phyloP scores from a whole-genome alignment of 1,140 invertebrate genomes.

The Chrysoperla carnea region DNA sequence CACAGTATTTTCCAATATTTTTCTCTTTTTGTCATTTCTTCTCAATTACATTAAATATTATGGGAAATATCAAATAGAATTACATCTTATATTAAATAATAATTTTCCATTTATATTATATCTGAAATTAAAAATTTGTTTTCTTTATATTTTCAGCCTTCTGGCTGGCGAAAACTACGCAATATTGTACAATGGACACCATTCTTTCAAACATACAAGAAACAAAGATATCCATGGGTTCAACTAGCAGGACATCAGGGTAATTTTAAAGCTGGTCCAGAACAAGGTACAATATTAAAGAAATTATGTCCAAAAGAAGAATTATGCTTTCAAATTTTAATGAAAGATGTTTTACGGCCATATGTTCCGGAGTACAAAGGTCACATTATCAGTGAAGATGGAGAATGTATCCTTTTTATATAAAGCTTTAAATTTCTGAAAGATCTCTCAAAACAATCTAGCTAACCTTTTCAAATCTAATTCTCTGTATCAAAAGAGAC shows the following conservation, averaged over 20 bases:
- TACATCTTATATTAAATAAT: too few species aligned
- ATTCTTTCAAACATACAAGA: slow-evolving; percentile 92
- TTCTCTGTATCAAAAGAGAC: too few species aligned
- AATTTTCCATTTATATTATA: too few species aligned
- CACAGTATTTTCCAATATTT: too few species aligned
- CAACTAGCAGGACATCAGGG: slow-evolving; percentile 86
- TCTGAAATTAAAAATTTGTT: slow-evolving; percentile 1
- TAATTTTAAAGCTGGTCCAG: slow-evolving; percentile 84
- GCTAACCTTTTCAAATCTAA: too few species aligned
- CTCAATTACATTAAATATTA: too few species aligned
- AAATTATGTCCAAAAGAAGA: slow-evolving; percentile 82
- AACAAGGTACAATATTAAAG: slow-evolving; percentile 85
- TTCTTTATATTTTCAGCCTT: slow-evolving; percentile 40
- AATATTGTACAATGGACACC: slow-evolving; percentile 92
- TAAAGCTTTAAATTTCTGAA: too few species aligned
- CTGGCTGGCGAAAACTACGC: slow-evolving; percentile 80
- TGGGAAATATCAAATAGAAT: too few species aligned
- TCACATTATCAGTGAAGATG: slow-evolving; percentile 55
- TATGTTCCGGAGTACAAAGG: slow-evolving; percentile 88
- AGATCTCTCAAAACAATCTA: too few species aligned
- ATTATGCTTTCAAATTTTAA: slow-evolving; percentile 66
- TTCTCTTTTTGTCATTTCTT: too few species aligned
- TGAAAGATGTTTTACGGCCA: slow-evolving; percentile 70
- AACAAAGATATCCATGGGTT: slow-evolving; percentile 89
- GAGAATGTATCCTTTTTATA: slow-evolving; percentile 51